A percentile compares a stretch with the other conserved stretches of the same genome.
These are phyloP conservation scores for Xanthorhoe spadicearia DNA, from an alignment of 2,888 invertebrate genomes.

Conservation along the genomic window DNA sequence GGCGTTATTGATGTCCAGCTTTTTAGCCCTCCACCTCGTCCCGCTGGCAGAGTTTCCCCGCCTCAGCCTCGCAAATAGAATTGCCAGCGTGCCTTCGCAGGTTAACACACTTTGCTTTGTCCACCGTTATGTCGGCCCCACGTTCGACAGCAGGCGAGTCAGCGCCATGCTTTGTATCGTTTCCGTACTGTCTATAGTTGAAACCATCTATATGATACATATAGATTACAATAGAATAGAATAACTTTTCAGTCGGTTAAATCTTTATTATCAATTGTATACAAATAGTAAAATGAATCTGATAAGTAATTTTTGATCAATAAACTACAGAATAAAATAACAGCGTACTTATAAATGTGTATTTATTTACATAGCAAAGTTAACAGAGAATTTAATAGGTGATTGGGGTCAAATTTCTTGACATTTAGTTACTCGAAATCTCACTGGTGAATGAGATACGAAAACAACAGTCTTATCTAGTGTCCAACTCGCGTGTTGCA, in stretches of 20 bases:
- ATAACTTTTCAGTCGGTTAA: not conserved
- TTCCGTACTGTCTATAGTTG: slow-evolving; percentile 50
- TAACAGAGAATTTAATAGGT: slow-evolving; percentile 30
- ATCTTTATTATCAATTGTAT: not conserved
- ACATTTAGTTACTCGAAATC: slow-evolving; percentile 27
- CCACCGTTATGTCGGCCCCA: slow-evolving; percentile 50
- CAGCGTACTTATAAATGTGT: slow-evolving; percentile 17
- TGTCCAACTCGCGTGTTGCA: slow-evolving; percentile 21
- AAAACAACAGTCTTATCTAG: slow-evolving; percentile 35
- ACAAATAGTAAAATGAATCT: not conserved
- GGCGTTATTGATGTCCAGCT: slow-evolving; percentile 40
- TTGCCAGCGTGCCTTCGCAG: slow-evolving; percentile 59
- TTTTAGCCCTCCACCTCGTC: slow-evolving; percentile 47
- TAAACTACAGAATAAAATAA: slow-evolving; percentile 13
- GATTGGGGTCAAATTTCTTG: slow-evolving; percentile 14
- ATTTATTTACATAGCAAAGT: slow-evolving; percentile 40
- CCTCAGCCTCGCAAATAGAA: slow-evolving; percentile 54
- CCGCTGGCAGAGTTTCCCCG: slow-evolving; percentile 46
- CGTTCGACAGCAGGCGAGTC: slow-evolving; percentile 49
- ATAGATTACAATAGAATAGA: slow-evolving; percentile 54
- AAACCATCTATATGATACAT: slow-evolving; percentile 56
- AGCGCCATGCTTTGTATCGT: slow-evolving; percentile 49
- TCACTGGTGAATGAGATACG: slow-evolving; percentile 40
- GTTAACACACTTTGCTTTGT: slow-evolving; percentile 53
- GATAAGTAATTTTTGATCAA: not conserved